These are phyloP conservation scores for Cygnus atratus DNA, from an alignment of 2,113 vertebrate species.

Conservation along the genomic window DNA sequence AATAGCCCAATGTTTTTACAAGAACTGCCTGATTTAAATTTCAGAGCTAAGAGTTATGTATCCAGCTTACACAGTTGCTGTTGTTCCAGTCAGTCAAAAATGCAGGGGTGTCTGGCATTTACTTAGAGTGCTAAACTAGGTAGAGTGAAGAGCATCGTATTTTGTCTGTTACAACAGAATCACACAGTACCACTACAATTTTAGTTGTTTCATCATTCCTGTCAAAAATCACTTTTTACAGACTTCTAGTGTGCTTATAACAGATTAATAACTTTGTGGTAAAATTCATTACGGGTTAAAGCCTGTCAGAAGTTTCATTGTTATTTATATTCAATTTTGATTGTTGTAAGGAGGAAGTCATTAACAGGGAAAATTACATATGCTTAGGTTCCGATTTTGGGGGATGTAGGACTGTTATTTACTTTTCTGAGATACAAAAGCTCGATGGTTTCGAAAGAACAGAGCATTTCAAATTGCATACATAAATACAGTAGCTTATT, in stretches of 20 bases:
- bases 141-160: not conserved
- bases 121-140: not conserved
- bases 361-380: not conserved
- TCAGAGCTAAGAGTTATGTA: not conserved
- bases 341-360: not conserved
- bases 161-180: not conserved
- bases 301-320: not conserved
- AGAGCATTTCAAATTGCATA: not conserved
- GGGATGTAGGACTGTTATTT: not conserved
- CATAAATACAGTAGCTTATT: not conserved
- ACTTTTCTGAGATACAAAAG: not conserved
- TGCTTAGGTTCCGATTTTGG: not conserved
- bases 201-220: not conserved
- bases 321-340: not conserved
- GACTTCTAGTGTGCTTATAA: not conserved
- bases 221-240: not conserved
- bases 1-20: not conserved
- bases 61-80: not conserved
- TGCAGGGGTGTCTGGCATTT: not conserved
- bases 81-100: not conserved
- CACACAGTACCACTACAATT: not conserved
- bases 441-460: not conserved
- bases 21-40: constrained; percentile 33
- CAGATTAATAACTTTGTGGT: not conserved
- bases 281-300: not conserved